Evolutionary conservation across 2,797 vertebrate species (phyloP).

Genomic region (Microcaecilia unicolor): DNA sequence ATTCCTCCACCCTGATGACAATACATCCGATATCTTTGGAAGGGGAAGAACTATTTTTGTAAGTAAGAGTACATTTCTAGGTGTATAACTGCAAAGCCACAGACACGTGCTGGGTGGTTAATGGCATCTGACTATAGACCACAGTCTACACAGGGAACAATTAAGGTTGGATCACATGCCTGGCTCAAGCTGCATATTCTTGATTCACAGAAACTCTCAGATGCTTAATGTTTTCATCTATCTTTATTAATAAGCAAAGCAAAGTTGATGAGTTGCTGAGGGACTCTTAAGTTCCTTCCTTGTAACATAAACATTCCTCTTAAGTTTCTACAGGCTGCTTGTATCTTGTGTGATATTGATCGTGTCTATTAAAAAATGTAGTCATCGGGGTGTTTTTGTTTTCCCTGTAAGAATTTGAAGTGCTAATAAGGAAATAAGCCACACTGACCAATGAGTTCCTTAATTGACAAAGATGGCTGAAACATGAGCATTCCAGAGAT

Average conservation of each 20-base stretch:
- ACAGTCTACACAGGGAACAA: no score
- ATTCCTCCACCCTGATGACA: no score
- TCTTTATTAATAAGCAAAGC: slow-evolving; percentile 36
- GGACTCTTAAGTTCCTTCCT: slow-evolving; percentile 35
- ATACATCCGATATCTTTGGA: no score
- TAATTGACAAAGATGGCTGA: slow-evolving; percentile 15
- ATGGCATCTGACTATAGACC: no score
- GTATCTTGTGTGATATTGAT: slow-evolving; percentile 1
- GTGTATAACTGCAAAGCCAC: no score
- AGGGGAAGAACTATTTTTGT: no score
- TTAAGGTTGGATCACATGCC: no score
- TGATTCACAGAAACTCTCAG: no score
- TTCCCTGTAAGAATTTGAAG: slow-evolving; percentile 19
- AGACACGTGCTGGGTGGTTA: no score
- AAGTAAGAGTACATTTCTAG: no score
- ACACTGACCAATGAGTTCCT: slow-evolving; percentile 20
- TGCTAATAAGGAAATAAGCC: slow-evolving; percentile 28
- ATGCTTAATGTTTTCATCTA: slow-evolving; percentile 38
- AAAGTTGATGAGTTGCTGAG: slow-evolving; percentile 33
- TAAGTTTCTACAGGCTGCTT: not conserved
- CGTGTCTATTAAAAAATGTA: slow-evolving; percentile 38
- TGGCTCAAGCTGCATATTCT: no score
- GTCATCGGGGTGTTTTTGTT: slow-evolving; percentile 2
- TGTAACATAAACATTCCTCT: slow-evolving; percentile 19
- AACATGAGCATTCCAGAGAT: slow-evolving; percentile 22